Conservation (phyloP, 2,888 invertebrate species). For the Empis livida region DNA sequence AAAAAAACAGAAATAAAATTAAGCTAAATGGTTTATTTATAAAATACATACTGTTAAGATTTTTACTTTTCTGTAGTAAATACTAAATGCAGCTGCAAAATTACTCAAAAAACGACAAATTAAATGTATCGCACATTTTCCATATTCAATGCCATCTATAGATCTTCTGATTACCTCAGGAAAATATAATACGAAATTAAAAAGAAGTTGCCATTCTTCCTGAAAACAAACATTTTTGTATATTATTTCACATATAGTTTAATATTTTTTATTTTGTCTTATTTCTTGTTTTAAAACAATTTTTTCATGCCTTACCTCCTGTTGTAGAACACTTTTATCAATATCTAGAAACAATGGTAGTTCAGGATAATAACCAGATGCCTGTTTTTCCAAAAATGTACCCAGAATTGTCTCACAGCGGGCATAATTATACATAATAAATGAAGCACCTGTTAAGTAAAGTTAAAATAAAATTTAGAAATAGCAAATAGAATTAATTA, state of each 20-base stretch:
- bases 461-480: background rate
- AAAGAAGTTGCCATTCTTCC: constrained; percentile 68
- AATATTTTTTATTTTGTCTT: constrained; percentile 15
- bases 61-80: constrained; percentile 57
- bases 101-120: constrained; percentile 50
- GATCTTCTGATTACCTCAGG: constrained; percentile 46
- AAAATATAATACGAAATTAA: constrained; percentile 51
- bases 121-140: constrained; percentile 47
- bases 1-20: too few relatives aligned
- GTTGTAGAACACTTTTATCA: constrained; percentile 48
- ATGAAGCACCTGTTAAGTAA: constrained; percentile 48
- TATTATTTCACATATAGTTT: constrained; percentile 5
- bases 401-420: constrained; percentile 52
- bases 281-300: constrained; percentile 52
- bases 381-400: constrained; percentile 46
- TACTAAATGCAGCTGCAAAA: constrained; percentile 53
- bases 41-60: constrained; percentile 46
- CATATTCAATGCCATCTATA: constrained; percentile 37
- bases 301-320: constrained; percentile 59
- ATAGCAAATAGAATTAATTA: background rate
- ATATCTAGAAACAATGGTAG: constrained; percentile 44
- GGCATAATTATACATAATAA: constrained; percentile 67
- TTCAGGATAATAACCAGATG: constrained; percentile 43
- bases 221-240: constrained; percentile 31
- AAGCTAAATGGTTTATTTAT: too few relatives aligned